These are phyloP conservation scores for Lithobates sylvaticus DNA, from an alignment of 2,797 vertebrate species.

Conservation along the genomic window DNA sequence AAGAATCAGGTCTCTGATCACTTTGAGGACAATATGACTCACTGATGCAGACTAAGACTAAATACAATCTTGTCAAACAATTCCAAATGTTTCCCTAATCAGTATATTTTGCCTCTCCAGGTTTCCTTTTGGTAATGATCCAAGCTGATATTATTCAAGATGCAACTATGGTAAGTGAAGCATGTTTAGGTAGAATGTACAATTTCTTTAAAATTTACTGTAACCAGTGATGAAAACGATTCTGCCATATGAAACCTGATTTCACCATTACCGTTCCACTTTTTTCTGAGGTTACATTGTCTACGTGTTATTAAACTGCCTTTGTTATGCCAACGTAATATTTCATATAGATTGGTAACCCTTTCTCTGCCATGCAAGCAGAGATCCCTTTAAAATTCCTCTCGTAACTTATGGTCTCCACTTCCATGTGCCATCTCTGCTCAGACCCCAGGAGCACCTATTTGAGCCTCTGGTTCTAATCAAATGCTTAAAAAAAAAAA, in stretches of 20 bases:
- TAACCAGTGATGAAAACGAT: not conserved
- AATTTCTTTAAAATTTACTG: not conserved
- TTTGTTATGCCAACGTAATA: not conserved
- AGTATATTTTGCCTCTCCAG: not conserved
- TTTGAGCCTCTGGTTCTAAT: too few species aligned
- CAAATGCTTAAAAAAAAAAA: too few species aligned
- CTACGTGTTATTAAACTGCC: too few species aligned
- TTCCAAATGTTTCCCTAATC: not conserved
- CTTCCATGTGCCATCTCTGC: too few species aligned
- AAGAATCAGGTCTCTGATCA: constrained; percentile 77
- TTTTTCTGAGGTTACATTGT: not conserved
- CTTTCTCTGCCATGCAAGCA: too few species aligned
- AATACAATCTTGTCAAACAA: not conserved
- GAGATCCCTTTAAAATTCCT: too few species aligned
- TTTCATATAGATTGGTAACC: too few species aligned
- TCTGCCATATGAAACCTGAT: constrained; percentile 50
- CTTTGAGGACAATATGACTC: constrained; percentile 67
- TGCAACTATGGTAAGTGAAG: not conserved
- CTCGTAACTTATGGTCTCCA: too few species aligned
- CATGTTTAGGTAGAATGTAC: not conserved
- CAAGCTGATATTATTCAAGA: not conserved
- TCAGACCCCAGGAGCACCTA: too few species aligned
- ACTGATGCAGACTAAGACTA: constrained; percentile 70
- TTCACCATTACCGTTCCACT: constrained; percentile 42
- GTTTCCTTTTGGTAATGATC: not conserved